Evolutionary conservation across 2,797 vertebrate species (phyloP).

Genomic region (Varecia variegata): DNA sequence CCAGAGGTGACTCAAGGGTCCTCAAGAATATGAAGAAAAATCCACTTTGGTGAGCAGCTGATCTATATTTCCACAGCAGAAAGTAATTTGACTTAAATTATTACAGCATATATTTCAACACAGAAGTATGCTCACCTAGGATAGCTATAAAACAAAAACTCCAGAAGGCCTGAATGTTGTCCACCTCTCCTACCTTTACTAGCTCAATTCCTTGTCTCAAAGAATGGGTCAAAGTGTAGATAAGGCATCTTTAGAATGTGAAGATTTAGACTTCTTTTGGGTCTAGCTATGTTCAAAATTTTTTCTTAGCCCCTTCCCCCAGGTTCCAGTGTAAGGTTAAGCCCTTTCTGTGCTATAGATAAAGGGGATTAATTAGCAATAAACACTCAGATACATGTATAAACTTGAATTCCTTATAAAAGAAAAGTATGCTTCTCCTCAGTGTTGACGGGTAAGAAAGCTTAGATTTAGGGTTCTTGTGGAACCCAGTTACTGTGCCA

Average conservation of each 20-base stretch:
- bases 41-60: conserved; percentile 25
- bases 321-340: conserved; percentile 29
- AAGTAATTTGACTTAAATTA: conserved; percentile 60
- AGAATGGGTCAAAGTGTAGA: conserved; percentile 31
- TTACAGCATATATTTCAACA: conserved; percentile 52
- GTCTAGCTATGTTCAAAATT: conserved; percentile 38
- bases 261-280: conserved; percentile 44
- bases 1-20: conserved; percentile 3
- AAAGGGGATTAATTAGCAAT: conserved; percentile 36
- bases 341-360: neutral
- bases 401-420: conserved; percentile 44
- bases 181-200: neutral
- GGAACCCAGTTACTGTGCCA: neutral
- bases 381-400: conserved; percentile 8
- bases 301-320: conserved; percentile 3
- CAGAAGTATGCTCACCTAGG: neutral
- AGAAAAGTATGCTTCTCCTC: conserved; percentile 33
- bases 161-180: neutral
- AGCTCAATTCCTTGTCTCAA: conserved; percentile 29
- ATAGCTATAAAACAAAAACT: conserved; percentile 1
- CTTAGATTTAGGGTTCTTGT: conserved; percentile 18
- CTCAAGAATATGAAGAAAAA: conserved; percentile 53
- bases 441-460: neutral
- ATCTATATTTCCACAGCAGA: conserved; percentile 42
- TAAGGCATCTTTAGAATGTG: conserved; percentile 52